phyloP scores from a whole-genome alignment of 2,888 invertebrate species.

The Parapristionchus giblindavisi region DNA sequence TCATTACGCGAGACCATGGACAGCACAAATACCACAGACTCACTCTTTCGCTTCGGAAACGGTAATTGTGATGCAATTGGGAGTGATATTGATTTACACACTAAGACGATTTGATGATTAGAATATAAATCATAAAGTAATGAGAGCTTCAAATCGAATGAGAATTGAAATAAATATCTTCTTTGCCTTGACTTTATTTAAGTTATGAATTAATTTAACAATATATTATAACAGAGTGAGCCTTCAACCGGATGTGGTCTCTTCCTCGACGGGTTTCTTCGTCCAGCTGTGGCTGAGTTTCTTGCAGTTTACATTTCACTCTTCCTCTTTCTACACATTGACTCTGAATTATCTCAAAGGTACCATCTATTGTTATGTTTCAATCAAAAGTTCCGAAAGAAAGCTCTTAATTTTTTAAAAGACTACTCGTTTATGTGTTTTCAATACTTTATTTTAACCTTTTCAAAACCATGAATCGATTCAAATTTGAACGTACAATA shows the following conservation, averaged over 20 bases:
- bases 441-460: too few relatives aligned
- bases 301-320: constrained; percentile 24
- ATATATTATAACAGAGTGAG: constrained; percentile 3
- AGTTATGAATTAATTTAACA: neutral
- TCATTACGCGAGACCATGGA: constrained; percentile 28
- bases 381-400: too few relatives aligned
- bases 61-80: neutral
- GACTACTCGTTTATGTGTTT: too few relatives aligned
- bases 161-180: neutral
- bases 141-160: neutral
- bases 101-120: neutral
- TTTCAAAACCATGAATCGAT: too few relatives aligned
- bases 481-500: too few relatives aligned
- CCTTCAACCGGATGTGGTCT: constrained; percentile 32
- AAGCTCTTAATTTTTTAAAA: too few relatives aligned
- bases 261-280: constrained; percentile 38
- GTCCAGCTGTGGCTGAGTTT: constrained; percentile 35
- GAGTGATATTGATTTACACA: neutral
- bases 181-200: neutral
- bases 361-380: too few relatives aligned
- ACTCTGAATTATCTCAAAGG: constrained; percentile 17
- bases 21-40: constrained; percentile 30
- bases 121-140: neutral
- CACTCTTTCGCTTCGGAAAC: constrained; percentile 34
- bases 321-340: constrained; percentile 32